Base-by-base conservation (phyloP, 2,888 invertebrate genomes). In the Drosophila barbarae region DNA sequence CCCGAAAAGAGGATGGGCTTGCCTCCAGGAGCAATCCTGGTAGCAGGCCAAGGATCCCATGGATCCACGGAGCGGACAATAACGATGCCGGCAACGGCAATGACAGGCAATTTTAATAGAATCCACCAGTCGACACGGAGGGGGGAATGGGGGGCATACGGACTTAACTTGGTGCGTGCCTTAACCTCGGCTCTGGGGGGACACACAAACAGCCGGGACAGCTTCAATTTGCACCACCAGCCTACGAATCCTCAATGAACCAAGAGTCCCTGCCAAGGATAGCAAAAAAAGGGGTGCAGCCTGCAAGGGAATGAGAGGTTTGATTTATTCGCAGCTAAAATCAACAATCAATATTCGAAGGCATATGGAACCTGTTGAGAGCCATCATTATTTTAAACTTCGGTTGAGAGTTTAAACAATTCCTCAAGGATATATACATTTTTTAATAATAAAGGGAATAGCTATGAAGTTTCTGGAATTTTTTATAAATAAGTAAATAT, bases 101-200 rank as follows among this genome's bases (percentile, higher is more conserved):
- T 87, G 87, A 86, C 87, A 87, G 85, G 80, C 86, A 80, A 84
- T 86, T 87, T 87, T 86, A 86, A 86, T 85, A 78, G 85, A 82
- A 86, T 84, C 73, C 72, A 59, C 56, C 52, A 46, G 42, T 26
- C 26, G 42, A 15, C 28, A 26, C 26, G 26, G 26, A 26, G 28
- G 3, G 41, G n/a, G 30, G 35, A 39, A 21, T n/a, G 18, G 39
- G 23, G 28, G 41, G 39, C 34, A 12, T 32, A 21, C 28, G 47
- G 35, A 65, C 26, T 60, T 12, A 32, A 54, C 15, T 42, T 23
- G 49, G 39, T 55, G 63, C 63, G 46, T 61, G 69, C 49, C 52
- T 44, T 72, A 57, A 61, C 64, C 81, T 59, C 36, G 44, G 15
- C 35, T 35, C 28, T 36, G 42, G 32, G 5, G n/a, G 52, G 26